Evolutionary conservation across 2,113 vertebrate species (phyloP).

Genomic region (Circaetus gallicus): DNA sequence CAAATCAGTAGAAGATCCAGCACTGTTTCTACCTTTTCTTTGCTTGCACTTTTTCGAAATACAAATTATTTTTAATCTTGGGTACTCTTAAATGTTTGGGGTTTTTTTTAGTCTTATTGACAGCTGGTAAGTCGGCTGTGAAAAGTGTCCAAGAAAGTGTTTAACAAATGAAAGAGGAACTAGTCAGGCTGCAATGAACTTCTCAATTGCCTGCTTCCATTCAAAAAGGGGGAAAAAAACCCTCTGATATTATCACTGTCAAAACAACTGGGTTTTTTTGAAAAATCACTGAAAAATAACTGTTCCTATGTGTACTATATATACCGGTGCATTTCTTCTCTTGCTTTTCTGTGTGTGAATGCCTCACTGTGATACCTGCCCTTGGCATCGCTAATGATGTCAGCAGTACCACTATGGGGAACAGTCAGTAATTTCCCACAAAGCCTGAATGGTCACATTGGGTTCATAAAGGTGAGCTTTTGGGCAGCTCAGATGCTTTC

Average conservation of each 20-base stretch:
- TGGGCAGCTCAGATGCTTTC: background rate
- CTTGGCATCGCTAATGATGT: background rate
- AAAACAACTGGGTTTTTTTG: background rate
- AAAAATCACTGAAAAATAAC: background rate
- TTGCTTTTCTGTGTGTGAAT: background rate
- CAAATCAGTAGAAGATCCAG: background rate
- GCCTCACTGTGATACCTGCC: background rate
- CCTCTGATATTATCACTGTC: background rate
- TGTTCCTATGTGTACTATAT: background rate
- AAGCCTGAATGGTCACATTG: background rate
- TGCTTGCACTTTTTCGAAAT: background rate
- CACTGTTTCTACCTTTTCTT: background rate
- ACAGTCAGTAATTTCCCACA: background rate
- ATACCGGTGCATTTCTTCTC: background rate
- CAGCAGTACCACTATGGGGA: background rate
- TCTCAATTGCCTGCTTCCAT: background rate
- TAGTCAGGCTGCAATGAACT: background rate
- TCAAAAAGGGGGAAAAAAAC: background rate
- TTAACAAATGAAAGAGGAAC: background rate
- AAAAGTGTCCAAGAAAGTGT: background rate
- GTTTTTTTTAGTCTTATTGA: background rate
- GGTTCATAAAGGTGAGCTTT: background rate
- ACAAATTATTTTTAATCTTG: background rate
- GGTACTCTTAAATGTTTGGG: background rate
- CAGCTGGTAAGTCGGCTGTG: background rate